Conservation (phyloP, 2,888 invertebrate genomes). For the Nomada hirtipes region DNA sequence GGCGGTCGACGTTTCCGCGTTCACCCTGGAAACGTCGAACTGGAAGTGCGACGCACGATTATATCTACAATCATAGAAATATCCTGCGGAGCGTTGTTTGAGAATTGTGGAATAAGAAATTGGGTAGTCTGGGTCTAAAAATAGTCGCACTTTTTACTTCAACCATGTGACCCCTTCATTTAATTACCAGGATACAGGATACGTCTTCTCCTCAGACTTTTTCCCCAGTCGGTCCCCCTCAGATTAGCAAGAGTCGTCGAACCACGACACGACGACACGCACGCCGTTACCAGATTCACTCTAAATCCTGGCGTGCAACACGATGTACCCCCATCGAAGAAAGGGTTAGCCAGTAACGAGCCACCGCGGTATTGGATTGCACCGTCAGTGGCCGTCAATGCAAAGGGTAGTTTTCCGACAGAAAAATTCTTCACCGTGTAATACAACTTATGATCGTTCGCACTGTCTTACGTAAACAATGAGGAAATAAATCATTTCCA, state of each 20-base stretch:
- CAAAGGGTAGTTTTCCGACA: background rate
- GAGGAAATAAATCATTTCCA: too few relatives aligned
- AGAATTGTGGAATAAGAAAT: too few relatives aligned
- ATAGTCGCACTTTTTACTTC: too few relatives aligned
- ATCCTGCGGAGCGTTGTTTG: too few relatives aligned
- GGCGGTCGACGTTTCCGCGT: conserved; percentile 37
- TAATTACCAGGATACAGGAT: conserved; percentile 16
- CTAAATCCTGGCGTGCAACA: conserved; percentile 42
- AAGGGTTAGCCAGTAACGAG: conserved; percentile 37
- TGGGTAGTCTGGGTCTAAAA: too few relatives aligned
- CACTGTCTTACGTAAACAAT: too few relatives aligned
- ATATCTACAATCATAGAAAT: background rate
- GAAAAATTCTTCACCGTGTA: background rate
- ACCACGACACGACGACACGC: conserved; percentile 15
- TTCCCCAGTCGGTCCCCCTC: background rate
- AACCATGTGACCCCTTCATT: background rate
- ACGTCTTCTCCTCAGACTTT: background rate
- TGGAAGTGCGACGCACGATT: background rate
- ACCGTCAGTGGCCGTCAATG: conserved; percentile 37
- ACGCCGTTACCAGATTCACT: conserved; percentile 34
- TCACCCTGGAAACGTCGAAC: conserved; percentile 4
- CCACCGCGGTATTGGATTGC: conserved; percentile 41
- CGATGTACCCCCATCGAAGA: conserved; percentile 36
- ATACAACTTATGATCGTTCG: too few relatives aligned
- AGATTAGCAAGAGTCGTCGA: background rate